Evolutionary conservation across 2,797 vertebrate species (phyloP).

Genomic region (Megaceryle alcyon): DNA sequence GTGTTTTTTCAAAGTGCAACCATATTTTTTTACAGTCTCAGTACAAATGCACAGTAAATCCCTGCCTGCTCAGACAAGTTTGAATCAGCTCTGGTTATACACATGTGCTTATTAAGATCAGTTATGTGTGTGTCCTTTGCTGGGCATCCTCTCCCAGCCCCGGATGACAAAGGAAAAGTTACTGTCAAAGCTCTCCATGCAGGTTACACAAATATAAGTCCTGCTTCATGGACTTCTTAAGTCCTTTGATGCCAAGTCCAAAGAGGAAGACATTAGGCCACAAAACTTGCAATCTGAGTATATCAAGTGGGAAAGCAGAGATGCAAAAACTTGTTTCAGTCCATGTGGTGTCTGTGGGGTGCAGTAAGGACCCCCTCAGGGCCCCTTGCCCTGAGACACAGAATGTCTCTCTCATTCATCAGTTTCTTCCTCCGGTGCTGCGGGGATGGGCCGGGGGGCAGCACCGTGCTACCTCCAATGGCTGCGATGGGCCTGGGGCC

Average conservation of each 20-base stretch:
- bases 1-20: not conserved
- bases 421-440: accelerated
- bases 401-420: not conserved
- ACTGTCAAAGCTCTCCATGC: not conserved
- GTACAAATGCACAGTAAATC: not conserved
- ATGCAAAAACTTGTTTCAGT: not conserved
- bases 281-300: not conserved
- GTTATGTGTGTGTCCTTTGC: not conserved
- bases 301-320: not conserved
- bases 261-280: not conserved
- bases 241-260: not conserved
- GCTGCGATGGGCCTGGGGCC: not conserved
- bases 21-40: not conserved
- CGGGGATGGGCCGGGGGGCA: accelerated
- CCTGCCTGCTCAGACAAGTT: not conserved
- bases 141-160: not conserved
- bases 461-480: not conserved
- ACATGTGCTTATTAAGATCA: not conserved
- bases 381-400: not conserved
- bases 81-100: not conserved
- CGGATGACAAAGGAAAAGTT: not conserved
- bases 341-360: not conserved
- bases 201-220: not conserved
- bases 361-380: accelerated
- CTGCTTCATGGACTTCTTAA: not conserved